These are phyloP conservation scores for Leuciscus idus DNA, from an alignment of 2,113 vertebrate genomes.

Conservation along the genomic window DNA sequence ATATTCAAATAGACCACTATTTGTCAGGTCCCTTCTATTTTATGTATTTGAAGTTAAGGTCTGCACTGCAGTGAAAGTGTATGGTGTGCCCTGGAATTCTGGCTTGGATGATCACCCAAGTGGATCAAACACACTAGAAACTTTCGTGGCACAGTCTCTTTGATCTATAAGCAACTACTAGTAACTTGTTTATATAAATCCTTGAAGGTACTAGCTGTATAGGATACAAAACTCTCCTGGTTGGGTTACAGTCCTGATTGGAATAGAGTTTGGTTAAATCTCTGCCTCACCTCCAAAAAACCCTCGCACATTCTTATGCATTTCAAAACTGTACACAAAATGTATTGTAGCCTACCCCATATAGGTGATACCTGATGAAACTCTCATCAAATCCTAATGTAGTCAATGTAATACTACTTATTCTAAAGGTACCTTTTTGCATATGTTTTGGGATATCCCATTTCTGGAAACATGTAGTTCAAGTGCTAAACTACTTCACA, in stretches of 20 bases:
- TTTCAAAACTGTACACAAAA: constrained; percentile 11
- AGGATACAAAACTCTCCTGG: neutral
- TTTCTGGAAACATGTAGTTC: constrained; percentile 3
- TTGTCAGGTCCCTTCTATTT: neutral
- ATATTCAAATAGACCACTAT: neutral
- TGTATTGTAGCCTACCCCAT: constrained; percentile 15
- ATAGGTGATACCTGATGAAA: neutral
- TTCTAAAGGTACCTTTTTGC: neutral
- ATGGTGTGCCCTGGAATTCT: neutral
- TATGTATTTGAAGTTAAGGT: neutral
- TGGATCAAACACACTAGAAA: neutral
- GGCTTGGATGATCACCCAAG: neutral
- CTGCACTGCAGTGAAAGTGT: neutral
- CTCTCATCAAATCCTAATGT: neutral
- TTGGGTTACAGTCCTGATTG: neutral
- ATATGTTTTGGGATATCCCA: neutral
- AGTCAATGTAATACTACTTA: neutral
- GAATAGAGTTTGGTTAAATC: neutral
- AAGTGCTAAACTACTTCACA: neutral
- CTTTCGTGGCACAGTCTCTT: too few species aligned
- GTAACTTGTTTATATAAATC: neutral
- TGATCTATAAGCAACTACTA: neutral
- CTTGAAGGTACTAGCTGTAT: neutral
- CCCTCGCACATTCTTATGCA: neutral
- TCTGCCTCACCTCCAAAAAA: neutral